Percentiles rank a stretch among this genome's conserved stretches.
These are phyloP conservation scores for Spisula subtruncata DNA, from an alignment of 2,888 invertebrate genomes.

Conservation along the genomic window DNA sequence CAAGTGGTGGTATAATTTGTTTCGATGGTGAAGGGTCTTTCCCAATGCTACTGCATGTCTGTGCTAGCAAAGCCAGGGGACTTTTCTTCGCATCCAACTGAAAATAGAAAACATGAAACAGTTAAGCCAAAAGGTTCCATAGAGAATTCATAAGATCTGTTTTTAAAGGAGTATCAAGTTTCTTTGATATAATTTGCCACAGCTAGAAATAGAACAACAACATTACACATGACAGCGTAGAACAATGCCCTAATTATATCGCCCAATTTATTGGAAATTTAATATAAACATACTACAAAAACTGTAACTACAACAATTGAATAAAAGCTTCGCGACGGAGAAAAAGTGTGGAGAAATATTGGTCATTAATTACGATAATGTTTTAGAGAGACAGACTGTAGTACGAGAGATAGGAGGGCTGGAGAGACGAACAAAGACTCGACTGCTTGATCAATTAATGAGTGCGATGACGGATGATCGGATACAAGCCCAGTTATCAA, in stretches of 20 bases:
- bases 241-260: too few relatives aligned
- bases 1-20: conserved; percentile 89
- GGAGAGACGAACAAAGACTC: conserved; percentile 11
- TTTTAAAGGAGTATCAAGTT: too few relatives aligned
- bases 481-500: conserved; percentile 42
- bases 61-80: conserved; percentile 97
- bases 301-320: not conserved
- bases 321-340: not conserved
- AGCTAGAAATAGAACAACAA: too few relatives aligned
- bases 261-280: too few relatives aligned
- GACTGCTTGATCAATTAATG: not conserved
- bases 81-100: conserved; percentile 99
- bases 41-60: conserved; percentile 98
- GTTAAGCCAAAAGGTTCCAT: too few relatives aligned
- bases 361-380: conserved; percentile 13
- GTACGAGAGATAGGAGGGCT: not conserved
- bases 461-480: conserved; percentile 22
- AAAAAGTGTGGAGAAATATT: not conserved
- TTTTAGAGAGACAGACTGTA: not conserved
- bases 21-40: conserved; percentile 91
- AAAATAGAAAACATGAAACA: conserved; percentile 87
- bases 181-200: too few relatives aligned
- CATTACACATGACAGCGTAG: too few relatives aligned
- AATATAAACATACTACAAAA: not conserved
- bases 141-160: too few relatives aligned